A percentile compares a stretch with the other conserved stretches of the same genome.
phyloP scores from a whole-genome alignment of 2,888 invertebrate genomes.

The Tortrix viridana region DNA sequence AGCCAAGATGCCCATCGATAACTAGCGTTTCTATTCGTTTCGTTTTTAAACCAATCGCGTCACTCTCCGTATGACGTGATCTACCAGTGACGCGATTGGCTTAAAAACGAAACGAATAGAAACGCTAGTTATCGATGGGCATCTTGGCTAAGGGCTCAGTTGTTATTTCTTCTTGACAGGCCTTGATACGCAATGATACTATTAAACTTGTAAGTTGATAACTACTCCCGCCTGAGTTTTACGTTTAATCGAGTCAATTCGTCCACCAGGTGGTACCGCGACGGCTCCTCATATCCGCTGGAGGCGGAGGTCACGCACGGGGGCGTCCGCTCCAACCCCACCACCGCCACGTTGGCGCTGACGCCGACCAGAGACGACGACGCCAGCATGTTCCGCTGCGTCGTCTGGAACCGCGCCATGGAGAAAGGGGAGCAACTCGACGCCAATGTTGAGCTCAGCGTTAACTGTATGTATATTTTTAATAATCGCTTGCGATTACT shows the following conservation, averaged over 20 bases:
- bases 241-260: conserved; percentile 6
- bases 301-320: conserved; percentile 88
- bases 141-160: too few species aligned
- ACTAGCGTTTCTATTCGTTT: too few species aligned
- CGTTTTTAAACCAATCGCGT: too few species aligned
- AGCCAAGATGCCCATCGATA: too few species aligned
- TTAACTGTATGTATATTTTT: conserved; percentile 95
- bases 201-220: too few species aligned
- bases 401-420: conserved; percentile 95
- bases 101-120: too few species aligned
- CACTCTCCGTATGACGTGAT: too few species aligned
- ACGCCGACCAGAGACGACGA: conserved; percentile 93
- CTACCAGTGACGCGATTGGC: too few species aligned
- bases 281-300: conserved; percentile 89
- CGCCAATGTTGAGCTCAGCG: conserved; percentile 91
- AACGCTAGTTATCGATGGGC: too few species aligned
- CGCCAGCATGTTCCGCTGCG: conserved; percentile 92
- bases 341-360: conserved; percentile 89
- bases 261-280: conserved; percentile 89
- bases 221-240: background rate
- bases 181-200: too few species aligned
- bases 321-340: conserved; percentile 89
- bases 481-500: too few species aligned
- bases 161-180: too few species aligned
- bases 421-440: conserved; percentile 91